phyloP scores from a whole-genome alignment of 1,140 invertebrate genomes.

The Drosophila cardini region DNA sequence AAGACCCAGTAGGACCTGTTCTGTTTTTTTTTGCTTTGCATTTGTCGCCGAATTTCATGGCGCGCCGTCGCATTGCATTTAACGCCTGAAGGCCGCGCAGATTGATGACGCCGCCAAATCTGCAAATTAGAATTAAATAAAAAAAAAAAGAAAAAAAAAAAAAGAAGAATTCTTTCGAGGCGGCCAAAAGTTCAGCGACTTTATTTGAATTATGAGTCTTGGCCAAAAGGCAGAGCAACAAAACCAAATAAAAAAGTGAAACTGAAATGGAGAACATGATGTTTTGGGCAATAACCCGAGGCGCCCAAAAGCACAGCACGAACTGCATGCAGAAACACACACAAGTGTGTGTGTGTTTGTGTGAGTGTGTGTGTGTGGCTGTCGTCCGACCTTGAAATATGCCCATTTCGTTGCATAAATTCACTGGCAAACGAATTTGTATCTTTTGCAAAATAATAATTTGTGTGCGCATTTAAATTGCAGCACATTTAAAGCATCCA shows the following conservation, averaged over 20 bases:
- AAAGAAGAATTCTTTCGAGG: conserved; percentile 34
- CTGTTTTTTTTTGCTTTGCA: conserved; percentile 37
- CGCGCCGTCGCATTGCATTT: conserved; percentile 66
- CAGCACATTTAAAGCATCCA: conserved; percentile 49
- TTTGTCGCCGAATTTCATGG: conserved; percentile 59
- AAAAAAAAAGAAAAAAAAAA: not conserved
- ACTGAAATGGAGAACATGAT: conserved; percentile 74
- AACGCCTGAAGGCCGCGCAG: conserved; percentile 74
- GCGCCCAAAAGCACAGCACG: conserved; percentile 34
- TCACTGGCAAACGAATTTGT: conserved; percentile 41
- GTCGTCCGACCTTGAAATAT: conserved; percentile 78
- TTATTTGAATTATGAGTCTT: conserved; percentile 66
- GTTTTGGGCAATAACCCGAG: conserved; percentile 56
- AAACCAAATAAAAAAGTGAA: conserved; percentile 66
- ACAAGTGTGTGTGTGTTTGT: not conserved
- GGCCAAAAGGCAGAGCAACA: conserved; percentile 12
- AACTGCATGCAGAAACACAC: conserved; percentile 10
- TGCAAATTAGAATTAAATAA: conserved; percentile 60
- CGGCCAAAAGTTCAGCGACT: conserved; percentile 45
- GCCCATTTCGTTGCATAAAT: conserved; percentile 71
- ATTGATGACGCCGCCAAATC: conserved; percentile 67
- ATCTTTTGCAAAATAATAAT: conserved; percentile 57
- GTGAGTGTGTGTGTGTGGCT: conserved; percentile 9
- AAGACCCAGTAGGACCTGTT: not conserved
- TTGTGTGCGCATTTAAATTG: conserved; percentile 73